Conservation (phyloP, 2,888 invertebrate species). For the Lasioglossum figueresi region DNA sequence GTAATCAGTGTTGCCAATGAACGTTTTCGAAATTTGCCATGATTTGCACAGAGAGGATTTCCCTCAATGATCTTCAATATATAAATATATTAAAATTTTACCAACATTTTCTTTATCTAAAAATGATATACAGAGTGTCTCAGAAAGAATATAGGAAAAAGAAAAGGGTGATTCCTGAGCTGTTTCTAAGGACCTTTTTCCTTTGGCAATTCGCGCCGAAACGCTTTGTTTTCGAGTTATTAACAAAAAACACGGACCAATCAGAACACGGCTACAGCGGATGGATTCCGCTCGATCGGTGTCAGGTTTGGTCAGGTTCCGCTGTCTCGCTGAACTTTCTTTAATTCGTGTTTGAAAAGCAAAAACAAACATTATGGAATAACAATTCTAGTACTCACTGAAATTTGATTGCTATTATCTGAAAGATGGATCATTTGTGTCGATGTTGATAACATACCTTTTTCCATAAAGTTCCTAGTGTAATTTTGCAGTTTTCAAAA, state of each 20-base stretch:
- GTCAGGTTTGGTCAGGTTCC: neutral
- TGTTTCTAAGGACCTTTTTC: too few species aligned
- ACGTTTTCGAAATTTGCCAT: neutral
- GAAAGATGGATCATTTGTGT: neutral
- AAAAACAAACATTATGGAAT: constrained; percentile 9
- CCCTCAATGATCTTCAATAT: neutral
- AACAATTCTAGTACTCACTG: neutral
- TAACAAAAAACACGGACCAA: neutral
- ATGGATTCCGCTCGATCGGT: neutral
- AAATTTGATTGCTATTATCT: neutral
- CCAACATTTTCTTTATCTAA: neutral
- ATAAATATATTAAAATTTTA: neutral
- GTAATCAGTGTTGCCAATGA: constrained; percentile 39
- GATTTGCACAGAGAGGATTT: neutral
- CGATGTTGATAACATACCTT: neutral
- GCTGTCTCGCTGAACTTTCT: neutral
- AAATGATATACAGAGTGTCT: neutral
- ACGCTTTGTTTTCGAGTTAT: neutral
- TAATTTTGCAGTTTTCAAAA: neutral
- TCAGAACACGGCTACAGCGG: neutral
- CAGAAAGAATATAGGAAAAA: neutral
- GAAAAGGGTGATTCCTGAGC: too few species aligned
- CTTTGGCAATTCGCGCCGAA: neutral
- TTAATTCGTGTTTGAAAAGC: neutral
- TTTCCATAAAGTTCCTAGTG: neutral